Conservation (phyloP, 2,888 invertebrate species). For the Oscheius sp. region DNA sequence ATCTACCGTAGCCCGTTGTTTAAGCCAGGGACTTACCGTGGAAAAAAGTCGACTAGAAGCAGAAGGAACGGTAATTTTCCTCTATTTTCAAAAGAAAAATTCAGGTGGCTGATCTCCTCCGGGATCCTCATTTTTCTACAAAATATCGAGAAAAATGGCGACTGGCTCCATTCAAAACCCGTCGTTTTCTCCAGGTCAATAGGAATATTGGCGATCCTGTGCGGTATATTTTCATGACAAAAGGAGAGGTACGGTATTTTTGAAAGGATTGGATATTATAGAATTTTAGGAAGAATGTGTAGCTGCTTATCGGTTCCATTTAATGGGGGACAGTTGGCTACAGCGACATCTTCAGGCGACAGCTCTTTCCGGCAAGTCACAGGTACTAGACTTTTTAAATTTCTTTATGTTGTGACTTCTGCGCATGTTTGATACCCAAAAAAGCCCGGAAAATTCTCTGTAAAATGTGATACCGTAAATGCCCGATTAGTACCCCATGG, state of each 20-base stretch:
- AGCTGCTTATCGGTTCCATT: slow-evolving; percentile 41
- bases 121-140: slow-evolving; percentile 53
- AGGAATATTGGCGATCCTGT: slow-evolving; percentile 53
- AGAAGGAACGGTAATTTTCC: slow-evolving; percentile 42
- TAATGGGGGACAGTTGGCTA: slow-evolving; percentile 46
- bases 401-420: too few species aligned
- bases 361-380: slow-evolving; percentile 16
- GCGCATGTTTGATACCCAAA: too few species aligned
- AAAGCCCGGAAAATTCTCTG: too few species aligned
- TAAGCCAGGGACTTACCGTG: slow-evolving; percentile 46
- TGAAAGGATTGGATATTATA: not conserved
- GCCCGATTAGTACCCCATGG: too few species aligned
- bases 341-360: slow-evolving; percentile 42
- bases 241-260: slow-evolving; percentile 42
- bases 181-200: slow-evolving; percentile 45
- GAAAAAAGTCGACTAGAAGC: slow-evolving; percentile 42
- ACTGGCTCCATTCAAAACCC: slow-evolving; percentile 42
- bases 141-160: slow-evolving; percentile 47
- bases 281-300: slow-evolving; percentile 43
- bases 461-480: too few species aligned
- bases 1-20: slow-evolving; percentile 47
- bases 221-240: slow-evolving; percentile 53
- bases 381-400: not conserved
- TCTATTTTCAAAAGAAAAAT: not conserved
- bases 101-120: slow-evolving; percentile 44